These are phyloP conservation scores for Physocephala rufipes DNA, from an alignment of 2,888 invertebrate genomes.

Conservation along the genomic window DNA sequence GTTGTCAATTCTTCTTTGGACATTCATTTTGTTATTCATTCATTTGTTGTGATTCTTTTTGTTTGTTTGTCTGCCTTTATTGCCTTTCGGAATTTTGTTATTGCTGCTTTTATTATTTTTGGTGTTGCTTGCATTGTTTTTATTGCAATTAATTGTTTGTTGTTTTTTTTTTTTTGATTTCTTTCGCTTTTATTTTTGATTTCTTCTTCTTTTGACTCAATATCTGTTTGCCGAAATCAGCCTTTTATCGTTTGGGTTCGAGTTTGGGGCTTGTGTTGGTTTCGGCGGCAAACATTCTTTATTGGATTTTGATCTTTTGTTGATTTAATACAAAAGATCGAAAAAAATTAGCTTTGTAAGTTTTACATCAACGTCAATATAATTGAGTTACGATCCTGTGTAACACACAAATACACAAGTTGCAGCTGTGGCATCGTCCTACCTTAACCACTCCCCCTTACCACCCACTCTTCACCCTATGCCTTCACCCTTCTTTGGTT, in stretches of 20 bases:
- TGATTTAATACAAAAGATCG: conserved; percentile 29
- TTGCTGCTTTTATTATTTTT: conserved; percentile 22
- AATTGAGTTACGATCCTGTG: conserved; percentile 54
- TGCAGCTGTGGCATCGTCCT: no score
- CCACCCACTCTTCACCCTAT: neutral
- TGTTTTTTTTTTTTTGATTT: neutral
- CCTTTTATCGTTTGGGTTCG: neutral
- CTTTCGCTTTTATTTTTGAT: neutral
- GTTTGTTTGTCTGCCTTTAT: conserved; percentile 4
- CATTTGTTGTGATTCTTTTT: conserved; percentile 14
- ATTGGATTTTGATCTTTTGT: neutral
- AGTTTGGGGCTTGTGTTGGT: neutral
- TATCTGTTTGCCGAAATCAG: neutral
- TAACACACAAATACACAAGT: no score
- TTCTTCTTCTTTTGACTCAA: neutral
- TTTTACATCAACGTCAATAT: conserved; percentile 38
- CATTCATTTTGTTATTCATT: conserved; percentile 29
- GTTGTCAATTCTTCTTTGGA: conserved; percentile 38
- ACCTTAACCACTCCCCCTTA: no score
- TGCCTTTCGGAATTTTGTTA: neutral
- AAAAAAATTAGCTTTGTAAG: conserved; percentile 49
- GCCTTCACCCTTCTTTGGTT: neutral
- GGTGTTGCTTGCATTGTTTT: conserved; percentile 40
- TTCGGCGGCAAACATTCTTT: neutral
- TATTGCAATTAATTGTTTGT: conserved; percentile 35